These are phyloP conservation scores for Sebastes reedi DNA, from an alignment of 2,797 vertebrate species.

Conservation along the genomic window DNA sequence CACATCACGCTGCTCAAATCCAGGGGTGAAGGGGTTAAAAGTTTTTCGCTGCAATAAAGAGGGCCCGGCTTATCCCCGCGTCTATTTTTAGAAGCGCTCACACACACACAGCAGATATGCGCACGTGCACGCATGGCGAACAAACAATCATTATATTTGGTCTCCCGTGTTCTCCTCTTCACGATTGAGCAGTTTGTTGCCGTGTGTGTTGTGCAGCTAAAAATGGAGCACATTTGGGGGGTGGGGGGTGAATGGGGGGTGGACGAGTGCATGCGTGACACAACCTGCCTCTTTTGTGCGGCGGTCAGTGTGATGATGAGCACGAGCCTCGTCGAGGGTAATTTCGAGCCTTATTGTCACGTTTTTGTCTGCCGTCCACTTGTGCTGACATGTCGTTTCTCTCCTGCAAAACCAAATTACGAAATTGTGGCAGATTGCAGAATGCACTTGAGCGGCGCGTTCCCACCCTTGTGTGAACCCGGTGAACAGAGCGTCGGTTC, in stretches of 20 bases:
- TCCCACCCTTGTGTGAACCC: conserved; percentile 29
- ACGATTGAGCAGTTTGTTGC: conserved; percentile 43
- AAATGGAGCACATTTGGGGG: conserved; percentile 25
- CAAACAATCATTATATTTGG: conserved; percentile 76
- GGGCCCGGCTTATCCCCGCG: conserved; percentile 76
- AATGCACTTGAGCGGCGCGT: conserved; percentile 40
- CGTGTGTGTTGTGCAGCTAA: conserved; percentile 45
- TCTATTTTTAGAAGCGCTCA: conserved; percentile 77
- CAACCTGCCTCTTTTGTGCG: conserved; percentile 44
- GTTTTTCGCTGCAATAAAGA: conserved; percentile 78
- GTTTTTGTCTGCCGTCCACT: conserved; percentile 31
- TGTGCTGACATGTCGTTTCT: conserved; percentile 51
- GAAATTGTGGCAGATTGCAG: conserved; percentile 56
- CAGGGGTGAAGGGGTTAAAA: conserved; percentile 77
- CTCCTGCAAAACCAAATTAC: conserved; percentile 28
- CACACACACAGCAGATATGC: conserved; percentile 65
- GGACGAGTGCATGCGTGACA: conserved; percentile 47
- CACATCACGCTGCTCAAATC: conserved; percentile 38
- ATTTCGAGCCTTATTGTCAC: conserved; percentile 48
- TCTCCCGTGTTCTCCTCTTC: conserved; percentile 52
- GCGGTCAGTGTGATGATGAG: conserved; percentile 29
- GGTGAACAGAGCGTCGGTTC: conserved; percentile 17
- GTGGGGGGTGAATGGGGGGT: rapidly evolving
- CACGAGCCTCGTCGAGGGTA: conserved; percentile 30
- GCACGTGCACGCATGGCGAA: conserved; percentile 66